A percentile compares a stretch with the other conserved stretches of the same genome.
Evolutionary conservation across 2,113 vertebrate genomes (phyloP).

Genomic region (Tapirus terrestris): DNA sequence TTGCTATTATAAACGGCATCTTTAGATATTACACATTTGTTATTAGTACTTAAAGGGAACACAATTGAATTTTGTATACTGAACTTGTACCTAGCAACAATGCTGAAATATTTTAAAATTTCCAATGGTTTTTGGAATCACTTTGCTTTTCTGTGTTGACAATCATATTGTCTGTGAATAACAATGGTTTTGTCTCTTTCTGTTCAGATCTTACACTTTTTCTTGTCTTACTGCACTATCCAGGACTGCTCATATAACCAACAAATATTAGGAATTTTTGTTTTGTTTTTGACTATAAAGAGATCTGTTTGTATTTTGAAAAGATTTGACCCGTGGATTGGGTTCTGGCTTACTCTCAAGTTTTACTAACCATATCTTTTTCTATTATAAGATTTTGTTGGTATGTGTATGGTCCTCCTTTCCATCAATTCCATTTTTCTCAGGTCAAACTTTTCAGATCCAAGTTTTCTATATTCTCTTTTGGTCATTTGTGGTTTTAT

Average conservation of each 20-base stretch:
- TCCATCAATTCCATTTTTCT: background rate
- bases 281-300: conserved; percentile 10
- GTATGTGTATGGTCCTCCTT: background rate
- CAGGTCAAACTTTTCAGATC: background rate
- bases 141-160: background rate
- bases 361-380: background rate
- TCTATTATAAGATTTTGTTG: background rate
- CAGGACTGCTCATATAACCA: background rate
- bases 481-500: background rate
- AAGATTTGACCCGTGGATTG: background rate
- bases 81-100: background rate
- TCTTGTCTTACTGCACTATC: background rate
- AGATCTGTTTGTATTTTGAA: background rate
- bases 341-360: background rate
- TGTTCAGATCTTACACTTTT: background rate
- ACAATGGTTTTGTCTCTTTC: background rate
- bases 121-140: background rate
- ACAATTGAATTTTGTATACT: background rate
- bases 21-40: background rate
- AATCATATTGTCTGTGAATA: background rate
- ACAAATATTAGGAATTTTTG: background rate
- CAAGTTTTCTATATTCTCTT: background rate
- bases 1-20: background rate
- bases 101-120: conserved; percentile 1
- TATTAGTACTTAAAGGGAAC: background rate